A percentile compares a stretch with the other conserved stretches of the same genome.
phyloP scores from a whole-genome alignment of 2,888 invertebrate genomes.

The Erynnis tages region DNA sequence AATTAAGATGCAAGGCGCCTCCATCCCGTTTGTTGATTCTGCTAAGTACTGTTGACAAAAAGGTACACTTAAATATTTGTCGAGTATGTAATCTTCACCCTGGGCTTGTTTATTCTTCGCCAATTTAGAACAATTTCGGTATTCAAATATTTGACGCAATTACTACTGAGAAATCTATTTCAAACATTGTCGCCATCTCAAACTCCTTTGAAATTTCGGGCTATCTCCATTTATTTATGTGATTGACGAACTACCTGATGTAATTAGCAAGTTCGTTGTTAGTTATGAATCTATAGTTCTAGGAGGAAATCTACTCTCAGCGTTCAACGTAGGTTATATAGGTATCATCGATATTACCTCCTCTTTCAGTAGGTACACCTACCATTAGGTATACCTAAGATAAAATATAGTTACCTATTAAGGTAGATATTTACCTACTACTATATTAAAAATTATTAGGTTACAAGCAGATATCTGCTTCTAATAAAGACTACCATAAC shows the following conservation, averaged over 20 bases:
- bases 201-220: background rate
- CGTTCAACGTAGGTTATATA: too few species aligned
- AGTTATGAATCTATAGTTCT: background rate
- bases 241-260: background rate
- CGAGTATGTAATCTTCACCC: slow-evolving; percentile 6
- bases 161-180: slow-evolving; percentile 2
- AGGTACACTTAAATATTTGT: slow-evolving; percentile 7
- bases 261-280: background rate
- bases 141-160: slow-evolving; percentile 21
- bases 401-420: too few species aligned
- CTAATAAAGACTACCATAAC: too few species aligned
- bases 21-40: background rate
- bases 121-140: slow-evolving; percentile 1
- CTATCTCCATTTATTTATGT: background rate
- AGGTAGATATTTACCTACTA: too few species aligned
- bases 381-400: too few species aligned
- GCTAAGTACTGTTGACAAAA: background rate
- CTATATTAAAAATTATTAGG: too few species aligned
- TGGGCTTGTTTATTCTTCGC: background rate
- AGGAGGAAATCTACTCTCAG: too few species aligned
- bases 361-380: too few species aligned
- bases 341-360: too few species aligned
- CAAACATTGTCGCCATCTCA: background rate
- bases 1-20: background rate
- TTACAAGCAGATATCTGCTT: too few species aligned